These are phyloP conservation scores for Allygus modestus DNA, from an alignment of 2,888 invertebrate species.

Conservation along the genomic window DNA sequence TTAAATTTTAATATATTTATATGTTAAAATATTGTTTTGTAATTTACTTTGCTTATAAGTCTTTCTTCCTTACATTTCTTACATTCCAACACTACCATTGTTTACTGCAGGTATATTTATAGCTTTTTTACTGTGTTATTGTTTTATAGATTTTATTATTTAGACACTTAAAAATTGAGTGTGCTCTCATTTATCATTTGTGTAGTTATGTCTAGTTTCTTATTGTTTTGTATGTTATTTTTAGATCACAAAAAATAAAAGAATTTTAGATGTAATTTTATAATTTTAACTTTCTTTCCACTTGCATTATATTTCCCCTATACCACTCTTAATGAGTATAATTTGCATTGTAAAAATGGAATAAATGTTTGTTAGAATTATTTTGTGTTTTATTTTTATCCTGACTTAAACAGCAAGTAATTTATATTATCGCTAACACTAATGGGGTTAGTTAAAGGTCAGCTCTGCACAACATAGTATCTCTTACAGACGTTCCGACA, in stretches of 20 bases:
- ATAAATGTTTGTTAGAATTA: conserved; percentile 52
- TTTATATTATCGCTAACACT: too few relatives aligned
- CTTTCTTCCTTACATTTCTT: conserved; percentile 47
- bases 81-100: conserved; percentile 47
- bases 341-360: conserved; percentile 55
- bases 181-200: conserved; percentile 31
- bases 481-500: too few relatives aligned
- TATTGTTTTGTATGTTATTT: conserved; percentile 29
- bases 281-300: conserved; percentile 24
- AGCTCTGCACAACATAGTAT: too few relatives aligned
- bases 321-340: conserved; percentile 39
- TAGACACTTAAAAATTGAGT: conserved; percentile 5
- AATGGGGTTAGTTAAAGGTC: too few relatives aligned
- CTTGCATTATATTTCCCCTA: conserved; percentile 10
- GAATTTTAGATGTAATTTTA: conserved; percentile 20
- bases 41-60: conserved; percentile 52
- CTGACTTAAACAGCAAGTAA: neutral
- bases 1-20: conserved; percentile 57
- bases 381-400: neutral
- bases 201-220: conserved; percentile 34
- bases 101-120: conserved; percentile 47
- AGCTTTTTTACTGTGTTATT: conserved; percentile 58
- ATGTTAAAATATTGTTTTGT: conserved; percentile 57
- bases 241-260: neutral
- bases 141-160: conserved; percentile 55